phyloP scores from a whole-genome alignment of 1,140 invertebrate species.

The Micrasema minimum region DNA sequence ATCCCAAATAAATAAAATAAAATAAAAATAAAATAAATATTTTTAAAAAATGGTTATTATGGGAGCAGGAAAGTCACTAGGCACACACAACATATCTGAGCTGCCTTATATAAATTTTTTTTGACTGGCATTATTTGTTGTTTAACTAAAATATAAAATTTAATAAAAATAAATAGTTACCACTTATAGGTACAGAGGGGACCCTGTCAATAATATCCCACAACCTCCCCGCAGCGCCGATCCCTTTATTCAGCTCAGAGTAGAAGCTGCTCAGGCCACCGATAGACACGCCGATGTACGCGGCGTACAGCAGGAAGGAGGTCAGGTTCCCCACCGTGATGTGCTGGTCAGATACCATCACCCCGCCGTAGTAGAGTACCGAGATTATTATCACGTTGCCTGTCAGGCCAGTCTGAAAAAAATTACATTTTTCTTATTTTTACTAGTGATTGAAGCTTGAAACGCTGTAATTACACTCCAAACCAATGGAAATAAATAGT shows the following conservation, averaged over 20 bases:
- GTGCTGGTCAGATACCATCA: slow-evolving; percentile 83
- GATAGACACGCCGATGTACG: slow-evolving; percentile 91
- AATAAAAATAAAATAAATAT: too few relatives aligned
- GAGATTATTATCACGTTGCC: slow-evolving; percentile 93
- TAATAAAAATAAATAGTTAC: slow-evolving; percentile 57
- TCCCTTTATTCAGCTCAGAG: slow-evolving; percentile 90
- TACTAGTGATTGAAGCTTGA: too few relatives aligned
- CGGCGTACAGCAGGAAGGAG: slow-evolving; percentile 92
- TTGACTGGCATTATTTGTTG: too few relatives aligned
- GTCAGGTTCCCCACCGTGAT: slow-evolving; percentile 92
- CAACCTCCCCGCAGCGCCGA: slow-evolving; percentile 89
- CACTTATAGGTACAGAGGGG: slow-evolving; percentile 77
- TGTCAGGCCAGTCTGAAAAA: slow-evolving; percentile 84
- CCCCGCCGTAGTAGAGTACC: slow-evolving; percentile 93
- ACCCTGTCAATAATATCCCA: slow-evolving; percentile 90
- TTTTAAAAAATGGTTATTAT: too few relatives aligned
- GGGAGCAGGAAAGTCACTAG: too few relatives aligned
- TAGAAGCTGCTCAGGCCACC: slow-evolving; percentile 90
- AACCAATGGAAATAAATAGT: too few relatives aligned
- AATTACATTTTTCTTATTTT: slow-evolving; percentile 11
- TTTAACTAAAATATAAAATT: too few relatives aligned
- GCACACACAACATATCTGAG: too few relatives aligned
- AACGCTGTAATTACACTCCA: too few relatives aligned
- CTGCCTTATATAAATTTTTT: too few relatives aligned
- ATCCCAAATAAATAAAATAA: too few relatives aligned